Evolutionary conservation across 2,797 vertebrate genomes (phyloP).

Genomic region (Malacoraja senta): DNA sequence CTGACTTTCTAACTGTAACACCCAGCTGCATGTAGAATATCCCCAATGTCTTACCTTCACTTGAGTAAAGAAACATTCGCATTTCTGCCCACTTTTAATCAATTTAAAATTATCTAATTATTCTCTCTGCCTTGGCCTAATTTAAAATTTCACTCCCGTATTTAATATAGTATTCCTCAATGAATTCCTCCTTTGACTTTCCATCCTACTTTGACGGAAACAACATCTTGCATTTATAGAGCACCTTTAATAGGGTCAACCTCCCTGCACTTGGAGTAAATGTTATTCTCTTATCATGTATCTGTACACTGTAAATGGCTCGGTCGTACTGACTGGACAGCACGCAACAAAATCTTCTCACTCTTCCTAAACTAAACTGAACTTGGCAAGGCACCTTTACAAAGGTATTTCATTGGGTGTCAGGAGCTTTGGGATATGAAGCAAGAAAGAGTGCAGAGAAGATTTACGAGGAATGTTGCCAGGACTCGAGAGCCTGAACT

Average conservation of each 20-base stretch:
- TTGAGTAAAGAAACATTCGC: neutral
- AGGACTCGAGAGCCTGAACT: too few relatives aligned
- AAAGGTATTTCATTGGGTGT: neutral
- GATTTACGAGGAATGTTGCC: too few relatives aligned
- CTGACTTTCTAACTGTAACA: neutral
- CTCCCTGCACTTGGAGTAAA: too few relatives aligned
- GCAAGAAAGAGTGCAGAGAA: neutral
- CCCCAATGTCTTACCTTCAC: neutral
- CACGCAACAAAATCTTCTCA: too few relatives aligned
- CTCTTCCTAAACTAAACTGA: too few relatives aligned
- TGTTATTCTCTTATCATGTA: too few relatives aligned
- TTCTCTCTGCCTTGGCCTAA: neutral
- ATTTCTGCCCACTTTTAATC: neutral
- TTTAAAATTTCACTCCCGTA: neutral
- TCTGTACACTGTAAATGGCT: too few relatives aligned
- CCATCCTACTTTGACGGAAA: neutral
- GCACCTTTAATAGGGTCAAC: too few relatives aligned
- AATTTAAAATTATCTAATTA: neutral
- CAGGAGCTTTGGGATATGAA: neutral
- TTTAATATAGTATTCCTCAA: neutral
- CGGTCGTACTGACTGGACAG: too few relatives aligned
- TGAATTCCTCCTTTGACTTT: neutral
- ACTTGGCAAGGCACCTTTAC: too few relatives aligned
- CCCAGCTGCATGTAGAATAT: neutral
- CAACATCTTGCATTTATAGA: neutral